Conservation (phyloP, 2,113 vertebrate species). For the Platysternon megacephalum region DNA sequence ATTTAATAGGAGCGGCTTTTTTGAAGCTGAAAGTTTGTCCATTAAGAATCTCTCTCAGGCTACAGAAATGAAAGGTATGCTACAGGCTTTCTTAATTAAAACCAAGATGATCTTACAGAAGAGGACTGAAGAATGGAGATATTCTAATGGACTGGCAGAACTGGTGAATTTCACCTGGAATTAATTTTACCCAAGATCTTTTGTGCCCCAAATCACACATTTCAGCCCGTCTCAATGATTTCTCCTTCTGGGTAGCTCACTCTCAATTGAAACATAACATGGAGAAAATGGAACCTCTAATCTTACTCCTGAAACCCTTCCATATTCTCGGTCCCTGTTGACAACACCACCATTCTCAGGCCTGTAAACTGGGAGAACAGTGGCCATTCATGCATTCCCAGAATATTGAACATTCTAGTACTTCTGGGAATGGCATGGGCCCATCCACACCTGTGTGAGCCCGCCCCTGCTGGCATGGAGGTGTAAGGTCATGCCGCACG, state of each 20-base stretch:
- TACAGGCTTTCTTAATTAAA: fast-evolving
- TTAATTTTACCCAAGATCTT: background rate
- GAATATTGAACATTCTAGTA: background rate
- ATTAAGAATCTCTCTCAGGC: background rate
- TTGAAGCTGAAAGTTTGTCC: background rate
- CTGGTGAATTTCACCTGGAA: background rate
- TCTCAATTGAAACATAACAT: background rate
- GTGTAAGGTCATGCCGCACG: background rate
- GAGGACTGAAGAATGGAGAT: background rate
- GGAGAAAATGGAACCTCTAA: background rate
- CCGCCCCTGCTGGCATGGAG: background rate
- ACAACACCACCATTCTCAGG: background rate
- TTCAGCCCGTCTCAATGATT: background rate
- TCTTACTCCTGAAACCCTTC: background rate
- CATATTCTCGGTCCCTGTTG: background rate
- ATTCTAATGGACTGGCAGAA: too few species aligned
- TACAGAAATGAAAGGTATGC: background rate
- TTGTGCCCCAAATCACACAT: background rate
- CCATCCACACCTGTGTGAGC: background rate
- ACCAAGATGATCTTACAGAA: background rate
- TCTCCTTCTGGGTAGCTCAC: background rate
- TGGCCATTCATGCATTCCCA: background rate
- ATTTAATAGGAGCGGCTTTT: background rate
- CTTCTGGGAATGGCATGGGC: background rate
- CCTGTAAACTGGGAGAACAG: background rate